A percentile compares a stretch with the other conserved stretches of the same genome.
These are phyloP conservation scores for Picathartes gymnocephalus DNA, from an alignment of 2,113 vertebrate genomes.

Conservation along the genomic window DNA sequence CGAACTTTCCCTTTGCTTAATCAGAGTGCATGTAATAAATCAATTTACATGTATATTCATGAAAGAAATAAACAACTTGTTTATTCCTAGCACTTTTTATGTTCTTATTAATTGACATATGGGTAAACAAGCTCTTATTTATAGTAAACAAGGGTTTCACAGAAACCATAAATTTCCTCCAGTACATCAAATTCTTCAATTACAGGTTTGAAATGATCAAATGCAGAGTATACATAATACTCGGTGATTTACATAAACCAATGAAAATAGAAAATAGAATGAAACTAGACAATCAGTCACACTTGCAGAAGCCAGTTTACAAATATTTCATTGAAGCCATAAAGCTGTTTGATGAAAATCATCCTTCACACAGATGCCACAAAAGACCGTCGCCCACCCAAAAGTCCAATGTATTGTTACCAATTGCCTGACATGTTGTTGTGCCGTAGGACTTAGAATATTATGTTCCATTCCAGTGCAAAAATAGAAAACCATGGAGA, in stretches of 20 bases:
- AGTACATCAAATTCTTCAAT: not conserved
- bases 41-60: not conserved
- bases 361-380: conserved; percentile 5
- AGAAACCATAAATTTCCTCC: not conserved
- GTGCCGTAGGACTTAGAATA: not conserved
- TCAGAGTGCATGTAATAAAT: not conserved
- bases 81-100: conserved; percentile 13
- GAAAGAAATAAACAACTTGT: not conserved
- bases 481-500: conserved; percentile 55
- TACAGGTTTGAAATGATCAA: not conserved
- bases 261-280: conserved; percentile 12
- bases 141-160: not conserved
- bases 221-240: not conserved
- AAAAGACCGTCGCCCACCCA: not conserved
- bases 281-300: not conserved
- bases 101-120: not conserved
- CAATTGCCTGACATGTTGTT: not conserved
- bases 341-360: conserved; percentile 31
- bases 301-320: conserved; percentile 17
- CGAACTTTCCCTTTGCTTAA: not conserved
- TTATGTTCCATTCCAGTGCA: conserved; percentile 34
- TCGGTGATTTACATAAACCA: not conserved
- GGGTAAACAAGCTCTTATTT: conserved; percentile 14
- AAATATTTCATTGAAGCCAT: conserved; percentile 10
- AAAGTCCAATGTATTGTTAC: conserved; percentile 10